These are phyloP conservation scores for Rhyacophila evoluta DNA, from an alignment of 2,888 invertebrate genomes.

Conservation along the genomic window DNA sequence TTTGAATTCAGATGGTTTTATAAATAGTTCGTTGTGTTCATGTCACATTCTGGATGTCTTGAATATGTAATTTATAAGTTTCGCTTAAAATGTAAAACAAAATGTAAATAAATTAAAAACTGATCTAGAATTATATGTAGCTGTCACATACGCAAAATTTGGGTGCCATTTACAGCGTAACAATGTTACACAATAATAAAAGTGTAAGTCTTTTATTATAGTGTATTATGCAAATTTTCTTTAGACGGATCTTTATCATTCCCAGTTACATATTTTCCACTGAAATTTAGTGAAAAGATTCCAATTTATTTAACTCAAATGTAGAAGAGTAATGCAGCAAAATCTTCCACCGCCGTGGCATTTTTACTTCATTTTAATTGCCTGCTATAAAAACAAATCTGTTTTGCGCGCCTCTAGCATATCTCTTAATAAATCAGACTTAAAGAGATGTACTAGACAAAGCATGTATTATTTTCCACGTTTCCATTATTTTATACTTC, in stretches of 20 bases:
- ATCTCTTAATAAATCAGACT: constrained; percentile 14
- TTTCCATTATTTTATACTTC: constrained; percentile 4
- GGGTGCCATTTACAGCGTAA: too few species aligned
- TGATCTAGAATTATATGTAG: too few species aligned
- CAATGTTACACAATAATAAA: too few species aligned
- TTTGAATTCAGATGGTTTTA: too few species aligned
- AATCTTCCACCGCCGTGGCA: not conserved
- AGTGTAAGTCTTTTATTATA: too few species aligned
- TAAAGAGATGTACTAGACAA: not conserved
- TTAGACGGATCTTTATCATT: not conserved
- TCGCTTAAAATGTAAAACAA: too few species aligned
- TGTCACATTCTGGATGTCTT: too few species aligned
- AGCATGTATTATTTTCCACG: not conserved
- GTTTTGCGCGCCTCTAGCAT: not conserved
- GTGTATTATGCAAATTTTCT: too few species aligned
- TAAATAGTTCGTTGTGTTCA: too few species aligned
- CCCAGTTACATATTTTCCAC: not conserved
- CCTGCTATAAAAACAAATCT: constrained; percentile 2
- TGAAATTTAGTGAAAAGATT: not conserved
- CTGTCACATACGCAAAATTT: too few species aligned
- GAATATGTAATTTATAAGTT: too few species aligned
- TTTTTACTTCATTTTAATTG: constrained; percentile 10
- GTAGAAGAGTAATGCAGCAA: not conserved
- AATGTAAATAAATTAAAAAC: too few species aligned
- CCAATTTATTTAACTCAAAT: not conserved